Percentiles rank a stretch among this genome's conserved stretches.
Conservation (phyloP, 2,797 vertebrate species). For the Sebastes nivosus region DNA sequence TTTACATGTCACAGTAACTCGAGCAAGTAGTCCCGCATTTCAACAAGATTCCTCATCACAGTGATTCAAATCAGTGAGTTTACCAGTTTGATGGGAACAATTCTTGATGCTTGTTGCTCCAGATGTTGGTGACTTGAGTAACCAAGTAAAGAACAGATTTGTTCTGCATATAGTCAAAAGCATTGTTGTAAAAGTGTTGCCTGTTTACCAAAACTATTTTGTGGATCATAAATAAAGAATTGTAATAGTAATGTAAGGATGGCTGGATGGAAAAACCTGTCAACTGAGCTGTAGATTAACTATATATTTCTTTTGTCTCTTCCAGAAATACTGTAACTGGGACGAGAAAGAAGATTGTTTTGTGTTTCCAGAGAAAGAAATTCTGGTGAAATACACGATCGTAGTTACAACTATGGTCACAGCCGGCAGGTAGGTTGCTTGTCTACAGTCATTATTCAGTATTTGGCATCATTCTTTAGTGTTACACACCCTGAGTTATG, state of each 20-base stretch:
- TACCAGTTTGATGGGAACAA: neutral
- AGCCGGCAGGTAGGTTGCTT: constrained; percentile 86
- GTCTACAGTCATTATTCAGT: neutral
- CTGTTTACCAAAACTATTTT: neutral
- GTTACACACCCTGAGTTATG: neutral
- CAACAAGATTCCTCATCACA: neutral
- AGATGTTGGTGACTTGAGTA: neutral
- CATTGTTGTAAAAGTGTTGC: neutral
- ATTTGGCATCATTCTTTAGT: neutral
- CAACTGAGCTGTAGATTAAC: neutral
- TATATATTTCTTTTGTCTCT: neutral
- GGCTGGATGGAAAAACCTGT: neutral
- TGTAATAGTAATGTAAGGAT: neutral
- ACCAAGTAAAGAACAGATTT: neutral
- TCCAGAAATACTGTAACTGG: constrained; percentile 90
- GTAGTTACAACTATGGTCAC: constrained; percentile 90
- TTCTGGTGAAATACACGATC: constrained; percentile 82
- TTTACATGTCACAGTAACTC: neutral
- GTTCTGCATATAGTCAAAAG: neutral
- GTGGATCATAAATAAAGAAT: neutral
- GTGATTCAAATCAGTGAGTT: neutral
- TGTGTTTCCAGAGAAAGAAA: constrained; percentile 78
- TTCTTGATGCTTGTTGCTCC: neutral
- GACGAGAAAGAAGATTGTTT: constrained; percentile 71
- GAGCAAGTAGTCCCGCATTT: neutral